phyloP scores from a whole-genome alignment of 2,113 vertebrate species.

The Cyrtonyx montezumae region DNA sequence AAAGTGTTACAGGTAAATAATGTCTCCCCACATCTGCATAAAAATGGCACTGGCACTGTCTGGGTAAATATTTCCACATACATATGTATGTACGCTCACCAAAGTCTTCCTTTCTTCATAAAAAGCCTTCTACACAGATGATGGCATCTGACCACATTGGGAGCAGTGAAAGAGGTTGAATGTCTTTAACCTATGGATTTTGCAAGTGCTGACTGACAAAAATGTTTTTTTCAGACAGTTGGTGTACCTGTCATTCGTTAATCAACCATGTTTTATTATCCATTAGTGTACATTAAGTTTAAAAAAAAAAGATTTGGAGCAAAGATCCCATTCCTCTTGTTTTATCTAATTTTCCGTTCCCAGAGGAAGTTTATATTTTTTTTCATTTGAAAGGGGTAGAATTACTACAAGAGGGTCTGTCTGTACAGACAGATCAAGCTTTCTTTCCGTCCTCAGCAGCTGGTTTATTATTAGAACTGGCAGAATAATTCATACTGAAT shows the following conservation, averaged over 20 bases:
- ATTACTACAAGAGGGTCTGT: conserved; percentile 51
- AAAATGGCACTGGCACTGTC: neutral
- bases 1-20: neutral
- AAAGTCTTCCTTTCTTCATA: neutral
- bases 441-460: conserved; percentile 38
- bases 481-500: conserved; percentile 72
- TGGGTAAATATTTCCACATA: neutral
- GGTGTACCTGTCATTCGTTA: neutral
- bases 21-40: neutral
- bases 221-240: conserved; percentile 57
- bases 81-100: neutral
- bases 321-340: conserved; percentile 62
- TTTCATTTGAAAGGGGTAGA: conserved; percentile 46
- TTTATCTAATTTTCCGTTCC: conserved; percentile 71
- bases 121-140: neutral
- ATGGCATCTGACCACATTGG: neutral
- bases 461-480: conserved; percentile 61
- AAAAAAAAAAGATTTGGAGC: conserved; percentile 43
- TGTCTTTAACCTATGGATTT: conserved; percentile 51
- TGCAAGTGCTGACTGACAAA: conserved; percentile 38
- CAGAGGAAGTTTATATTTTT: conserved; percentile 62
- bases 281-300: conserved; percentile 68
- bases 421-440: conserved; percentile 21
- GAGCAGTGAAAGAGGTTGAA: conserved; percentile 7
- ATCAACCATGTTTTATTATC: conserved; percentile 69